These are phyloP conservation scores for Molanna angustata DNA, from an alignment of 2,888 invertebrate genomes.

Conservation along the genomic window DNA sequence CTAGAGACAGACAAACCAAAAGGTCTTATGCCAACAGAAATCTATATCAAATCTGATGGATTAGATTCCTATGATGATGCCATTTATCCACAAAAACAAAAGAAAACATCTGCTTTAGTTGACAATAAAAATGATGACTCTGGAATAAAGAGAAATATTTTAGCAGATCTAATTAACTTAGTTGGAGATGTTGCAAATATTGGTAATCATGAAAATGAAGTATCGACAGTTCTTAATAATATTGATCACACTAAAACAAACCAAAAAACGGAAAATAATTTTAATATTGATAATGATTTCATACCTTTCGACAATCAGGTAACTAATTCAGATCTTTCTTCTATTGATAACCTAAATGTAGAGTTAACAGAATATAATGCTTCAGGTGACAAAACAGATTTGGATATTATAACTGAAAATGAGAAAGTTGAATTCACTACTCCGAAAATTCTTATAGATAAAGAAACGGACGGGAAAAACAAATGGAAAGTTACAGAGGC, in stretches of 20 bases:
- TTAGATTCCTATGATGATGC: conserved; percentile 11
- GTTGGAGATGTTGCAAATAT: conserved; percentile 52
- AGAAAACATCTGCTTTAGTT: conserved; percentile 22
- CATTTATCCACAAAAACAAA: conserved; percentile 27
- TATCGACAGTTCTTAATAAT: conserved; percentile 30
- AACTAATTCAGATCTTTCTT: conserved; percentile 9
- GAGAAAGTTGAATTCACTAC: conserved; percentile 44
- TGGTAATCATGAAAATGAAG: conserved; percentile 43
- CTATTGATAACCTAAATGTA: conserved; percentile 2
- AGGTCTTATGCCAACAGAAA: conserved; percentile 6
- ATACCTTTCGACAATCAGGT: conserved; percentile 9
- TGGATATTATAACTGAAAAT: conserved; percentile 29
- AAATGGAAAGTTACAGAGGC: conserved; percentile 30
- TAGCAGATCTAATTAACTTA: conserved; percentile 47
- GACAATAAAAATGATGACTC: conserved; percentile 23
- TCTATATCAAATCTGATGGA: too few species aligned
- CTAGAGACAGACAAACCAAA: conserved; percentile 7
- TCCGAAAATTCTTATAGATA: conserved; percentile 47
- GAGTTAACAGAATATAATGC: conserved; percentile 29
- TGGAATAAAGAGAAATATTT: conserved; percentile 39
- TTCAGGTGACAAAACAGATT: conserved; percentile 38
- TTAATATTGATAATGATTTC: conserved; percentile 6
- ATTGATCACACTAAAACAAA: conserved; percentile 17
- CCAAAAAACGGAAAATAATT: conserved; percentile 3
- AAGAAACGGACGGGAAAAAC: conserved; percentile 39